Evolutionary conservation across 2,888 invertebrate species (phyloP).

Genomic region (Ormyrus thymus): DNA sequence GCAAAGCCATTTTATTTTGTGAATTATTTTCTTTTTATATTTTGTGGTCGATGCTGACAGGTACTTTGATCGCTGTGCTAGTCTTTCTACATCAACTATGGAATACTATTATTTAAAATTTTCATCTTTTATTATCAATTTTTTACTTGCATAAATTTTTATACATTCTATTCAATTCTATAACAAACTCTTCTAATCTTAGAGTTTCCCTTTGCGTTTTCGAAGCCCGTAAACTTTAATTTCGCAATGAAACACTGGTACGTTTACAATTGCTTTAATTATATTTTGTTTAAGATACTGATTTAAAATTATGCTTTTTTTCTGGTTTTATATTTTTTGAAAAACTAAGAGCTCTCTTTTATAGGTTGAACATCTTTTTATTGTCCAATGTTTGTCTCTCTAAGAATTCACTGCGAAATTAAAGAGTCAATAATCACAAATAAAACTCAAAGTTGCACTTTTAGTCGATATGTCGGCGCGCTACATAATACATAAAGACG

Average conservation of each 20-base stretch:
- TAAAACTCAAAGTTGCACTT: slow-evolving; percentile 42
- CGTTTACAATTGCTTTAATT: slow-evolving; percentile 25
- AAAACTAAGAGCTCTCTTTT: slow-evolving; percentile 43
- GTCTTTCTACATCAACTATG: slow-evolving; percentile 50
- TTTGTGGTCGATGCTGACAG: slow-evolving; percentile 59
- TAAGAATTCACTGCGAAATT: slow-evolving; percentile 42
- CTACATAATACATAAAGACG: slow-evolving; percentile 29
- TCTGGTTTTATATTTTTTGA: slow-evolving; percentile 24
- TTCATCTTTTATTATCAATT: slow-evolving; percentile 48
- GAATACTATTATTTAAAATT: slow-evolving; percentile 52
- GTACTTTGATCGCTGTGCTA: slow-evolving; percentile 59
- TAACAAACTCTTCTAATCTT: slow-evolving; percentile 42
- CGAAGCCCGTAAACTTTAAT: slow-evolving; percentile 47
- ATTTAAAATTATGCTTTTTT: slow-evolving; percentile 40
- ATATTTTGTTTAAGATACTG: slow-evolving; percentile 35
- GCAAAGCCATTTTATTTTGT: slow-evolving; percentile 49
- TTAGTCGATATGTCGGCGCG: slow-evolving; percentile 51
- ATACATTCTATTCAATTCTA: slow-evolving; percentile 58
- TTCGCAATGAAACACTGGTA: slow-evolving; percentile 46
- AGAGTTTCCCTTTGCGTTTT: slow-evolving; percentile 40
- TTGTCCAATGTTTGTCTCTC: slow-evolving; percentile 41
- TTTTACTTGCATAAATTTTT: slow-evolving; percentile 45
- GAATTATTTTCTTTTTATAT: slow-evolving; percentile 38
- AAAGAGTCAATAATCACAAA: slow-evolving; percentile 40
- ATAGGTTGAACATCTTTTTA: slow-evolving; percentile 39